These are phyloP conservation scores for Drosophila auraria DNA, from an alignment of 1,140 invertebrate genomes.

Conservation along the genomic window DNA sequence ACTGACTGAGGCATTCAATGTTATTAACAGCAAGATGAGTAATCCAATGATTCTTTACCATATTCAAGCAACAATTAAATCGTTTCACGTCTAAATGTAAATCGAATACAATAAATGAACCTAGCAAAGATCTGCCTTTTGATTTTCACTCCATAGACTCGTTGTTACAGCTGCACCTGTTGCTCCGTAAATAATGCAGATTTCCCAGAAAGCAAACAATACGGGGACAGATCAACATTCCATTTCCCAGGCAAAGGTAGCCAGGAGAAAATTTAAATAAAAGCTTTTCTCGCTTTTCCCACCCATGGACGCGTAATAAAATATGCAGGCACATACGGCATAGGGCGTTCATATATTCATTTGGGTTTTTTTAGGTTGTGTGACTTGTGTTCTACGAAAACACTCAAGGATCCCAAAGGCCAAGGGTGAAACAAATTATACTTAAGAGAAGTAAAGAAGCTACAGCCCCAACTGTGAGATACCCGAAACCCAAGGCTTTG, in stretches of 20 bases:
- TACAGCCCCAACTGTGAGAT: not conserved
- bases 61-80: conserved; percentile 36
- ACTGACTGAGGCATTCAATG: conserved; percentile 83
- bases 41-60: conserved; percentile 44
- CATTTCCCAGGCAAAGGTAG: not conserved
- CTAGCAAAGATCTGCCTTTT: conserved; percentile 12
- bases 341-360: not conserved
- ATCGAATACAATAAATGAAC: conserved; percentile 43
- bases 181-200: not conserved
- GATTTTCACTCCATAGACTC: not conserved
- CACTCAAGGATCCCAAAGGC: not conserved
- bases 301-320: not conserved
- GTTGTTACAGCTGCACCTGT: not conserved
- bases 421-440: conserved; percentile 5
- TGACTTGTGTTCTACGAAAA: not conserved
- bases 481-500: no score
- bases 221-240: not conserved
- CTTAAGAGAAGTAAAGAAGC: not conserved
- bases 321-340: conserved; percentile 2
- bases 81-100: conserved; percentile 42
- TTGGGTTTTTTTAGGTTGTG: not conserved
- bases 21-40: conserved; percentile 53
- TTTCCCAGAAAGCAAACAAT: not conserved
- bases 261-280: conserved; percentile 1
- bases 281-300: not conserved